Base-by-base conservation (phyloP, 2,113 vertebrate species). In the Misgurnus anguillicaudatus region DNA sequence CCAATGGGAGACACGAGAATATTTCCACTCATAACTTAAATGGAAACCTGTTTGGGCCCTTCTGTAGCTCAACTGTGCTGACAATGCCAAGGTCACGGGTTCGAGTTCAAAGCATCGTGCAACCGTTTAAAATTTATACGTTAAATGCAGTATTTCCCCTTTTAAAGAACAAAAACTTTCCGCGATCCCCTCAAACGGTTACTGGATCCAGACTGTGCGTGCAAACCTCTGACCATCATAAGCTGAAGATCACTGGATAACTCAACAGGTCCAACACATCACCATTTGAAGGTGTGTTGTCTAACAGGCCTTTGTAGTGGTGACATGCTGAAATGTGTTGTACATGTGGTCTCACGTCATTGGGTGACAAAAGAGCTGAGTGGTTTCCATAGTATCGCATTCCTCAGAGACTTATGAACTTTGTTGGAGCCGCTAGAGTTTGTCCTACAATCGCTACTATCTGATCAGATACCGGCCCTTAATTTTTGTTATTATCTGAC, bases 1-100 rank as follows among this genome's bases (percentile, higher is more conserved):
- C 24, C 89, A 94, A 82, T 77, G 69, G 80, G 70, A 51, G 63
- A 71, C 73, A 55, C 45, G 69, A 75, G 51, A 78, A 84, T 64
- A 78, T 89, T 70, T 79, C 89, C 65, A 88, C 66, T 78, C 86
- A 57, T 85, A 90, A 90, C 87, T 86, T 90, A 80, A 90, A 90
- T 83, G 84, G 82, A 73, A 76, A 73, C 57, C 66, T 63, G 64
- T 83, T 80, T 62, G 39, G 55, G 6, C 21, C 19, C 65, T 9
- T 21, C 19, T 6, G 21, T 47, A 24, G 21, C 11, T 31, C 24
- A 31, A 62, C 55, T 69, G 67, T 36, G 42, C 45, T 75, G 17
- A 21, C 21, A 4, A 24, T 42, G 74, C 13, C 48, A 16, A 51
- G 48, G 48, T 51, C 48, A 51, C 14, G 48, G 48, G 13, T 16